phyloP scores from a whole-genome alignment of 2,888 invertebrate genomes.

The Apamea crenata region DNA sequence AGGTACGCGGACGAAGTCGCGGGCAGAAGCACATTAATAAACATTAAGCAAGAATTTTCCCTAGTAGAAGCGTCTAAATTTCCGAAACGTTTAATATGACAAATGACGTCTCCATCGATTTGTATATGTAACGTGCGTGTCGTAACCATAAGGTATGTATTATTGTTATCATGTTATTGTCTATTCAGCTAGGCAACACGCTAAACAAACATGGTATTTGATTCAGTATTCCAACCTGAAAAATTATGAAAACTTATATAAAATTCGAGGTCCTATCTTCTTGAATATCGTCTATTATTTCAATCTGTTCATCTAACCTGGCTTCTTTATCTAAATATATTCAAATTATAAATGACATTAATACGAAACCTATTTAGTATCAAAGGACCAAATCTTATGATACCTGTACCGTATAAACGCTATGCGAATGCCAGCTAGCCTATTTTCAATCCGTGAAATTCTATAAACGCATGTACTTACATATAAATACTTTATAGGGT shows the following conservation, averaged over 20 bases:
- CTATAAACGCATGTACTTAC: constrained; percentile 38
- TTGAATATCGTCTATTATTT: background rate
- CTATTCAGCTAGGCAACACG: constrained; percentile 31
- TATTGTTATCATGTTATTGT: constrained; percentile 34
- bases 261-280: background rate
- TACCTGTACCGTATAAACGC: background rate
- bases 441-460: constrained; percentile 38
- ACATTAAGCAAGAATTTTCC: constrained; percentile 8
- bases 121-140: constrained; percentile 48
- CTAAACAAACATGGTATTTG: constrained; percentile 12
- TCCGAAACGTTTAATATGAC: constrained; percentile 34
- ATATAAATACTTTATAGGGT: constrained; percentile 55
- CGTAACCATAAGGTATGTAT: constrained; percentile 16
- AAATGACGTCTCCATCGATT: constrained; percentile 55
- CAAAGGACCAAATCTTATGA: background rate
- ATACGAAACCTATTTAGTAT: background rate
- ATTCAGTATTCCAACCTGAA: background rate
- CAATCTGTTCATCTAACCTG: background rate
- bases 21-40: too few relatives aligned
- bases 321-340: background rate
- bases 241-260: background rate
- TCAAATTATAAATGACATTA: background rate
- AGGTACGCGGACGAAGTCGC: too few relatives aligned
- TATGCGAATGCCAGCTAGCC: constrained; percentile 2
- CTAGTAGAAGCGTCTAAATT: constrained; percentile 17